Evolutionary conservation across 1,140 invertebrate species (phyloP).

Genomic region (Stratiolaelaps scimitus): DNA sequence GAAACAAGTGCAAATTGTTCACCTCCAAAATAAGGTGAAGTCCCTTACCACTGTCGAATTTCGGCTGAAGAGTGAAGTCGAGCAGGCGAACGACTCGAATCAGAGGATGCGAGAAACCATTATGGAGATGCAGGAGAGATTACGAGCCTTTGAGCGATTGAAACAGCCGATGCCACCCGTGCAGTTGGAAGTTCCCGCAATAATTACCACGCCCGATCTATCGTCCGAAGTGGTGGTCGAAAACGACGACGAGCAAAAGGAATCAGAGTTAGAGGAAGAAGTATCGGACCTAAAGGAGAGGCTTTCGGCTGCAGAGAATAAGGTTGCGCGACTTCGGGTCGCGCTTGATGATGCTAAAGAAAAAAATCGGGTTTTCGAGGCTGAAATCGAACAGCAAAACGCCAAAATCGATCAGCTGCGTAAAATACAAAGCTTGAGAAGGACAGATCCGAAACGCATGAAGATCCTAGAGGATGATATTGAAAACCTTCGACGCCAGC

Average conservation of each 20-base stretch:
- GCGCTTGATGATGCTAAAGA: constrained; percentile 13
- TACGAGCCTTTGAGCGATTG: constrained; percentile 1
- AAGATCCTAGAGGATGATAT: constrained; percentile 18
- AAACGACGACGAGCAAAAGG: background rate
- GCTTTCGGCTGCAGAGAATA: background rate
- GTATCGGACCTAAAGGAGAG: background rate
- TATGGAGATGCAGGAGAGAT: background rate
- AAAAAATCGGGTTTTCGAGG: background rate
- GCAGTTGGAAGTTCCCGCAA: background rate
- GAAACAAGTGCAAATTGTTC: constrained; percentile 15
- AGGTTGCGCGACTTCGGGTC: background rate
- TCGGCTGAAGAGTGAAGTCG: constrained; percentile 4
- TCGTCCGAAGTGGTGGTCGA: background rate
- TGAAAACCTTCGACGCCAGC: background rate
- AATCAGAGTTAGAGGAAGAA: background rate
- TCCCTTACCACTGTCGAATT: background rate
- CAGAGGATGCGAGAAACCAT: background rate
- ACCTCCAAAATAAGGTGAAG: constrained; percentile 15
- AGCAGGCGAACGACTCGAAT: constrained; percentile 5
- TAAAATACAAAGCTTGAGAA: constrained; percentile 6
- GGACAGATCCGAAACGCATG: constrained; percentile 12
- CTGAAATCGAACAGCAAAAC: background rate
- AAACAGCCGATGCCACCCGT: background rate
- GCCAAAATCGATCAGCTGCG: constrained; percentile 15
- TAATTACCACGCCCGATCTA: background rate